Conservation (phyloP, 1,140 invertebrate species). For the Camponotus floridanus region DNA sequence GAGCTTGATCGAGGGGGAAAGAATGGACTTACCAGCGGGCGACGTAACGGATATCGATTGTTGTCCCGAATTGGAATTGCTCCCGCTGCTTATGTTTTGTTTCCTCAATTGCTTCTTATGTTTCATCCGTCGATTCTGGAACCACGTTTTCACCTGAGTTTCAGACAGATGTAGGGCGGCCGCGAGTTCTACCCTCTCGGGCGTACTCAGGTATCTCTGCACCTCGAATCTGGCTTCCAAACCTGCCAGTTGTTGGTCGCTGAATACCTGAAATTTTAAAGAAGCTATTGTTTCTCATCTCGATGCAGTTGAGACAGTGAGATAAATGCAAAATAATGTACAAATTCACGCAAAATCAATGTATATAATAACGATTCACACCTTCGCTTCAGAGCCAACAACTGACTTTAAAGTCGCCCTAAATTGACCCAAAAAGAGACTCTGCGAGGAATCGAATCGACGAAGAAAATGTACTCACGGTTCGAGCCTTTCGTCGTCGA, state of each 20-base stretch:
- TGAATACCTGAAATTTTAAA: slow-evolving; percentile 91
- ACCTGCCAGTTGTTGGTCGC: slow-evolving; percentile 97
- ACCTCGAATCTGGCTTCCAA: slow-evolving; percentile 98
- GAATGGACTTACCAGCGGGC: slow-evolving; percentile 78
- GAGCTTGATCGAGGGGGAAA: not conserved
- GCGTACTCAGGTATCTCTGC: slow-evolving; percentile 98
- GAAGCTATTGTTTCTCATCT: not conserved
- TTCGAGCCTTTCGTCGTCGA: slow-evolving; percentile 96
- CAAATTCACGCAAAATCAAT: too few relatives aligned
- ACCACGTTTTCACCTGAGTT: slow-evolving; percentile 99
- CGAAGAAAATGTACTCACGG: slow-evolving; percentile 86
- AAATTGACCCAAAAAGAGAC: too few relatives aligned
- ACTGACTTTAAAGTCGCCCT: too few relatives aligned
- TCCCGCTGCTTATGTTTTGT: slow-evolving; percentile 86
- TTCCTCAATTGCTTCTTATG: slow-evolving; percentile 97
- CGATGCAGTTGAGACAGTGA: not conserved
- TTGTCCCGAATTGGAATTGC: slow-evolving; percentile 70
- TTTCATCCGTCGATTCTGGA: slow-evolving; percentile 98
- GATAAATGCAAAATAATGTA: not conserved
- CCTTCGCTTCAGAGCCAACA: too few relatives aligned
- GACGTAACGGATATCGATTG: slow-evolving; percentile 80
- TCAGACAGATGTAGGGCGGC: slow-evolving; percentile 96
- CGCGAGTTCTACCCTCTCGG: slow-evolving; percentile 98
- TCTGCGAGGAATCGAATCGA: not conserved
- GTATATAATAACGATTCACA: too few relatives aligned